A percentile compares a stretch with the other conserved stretches of the same genome.
Conservation (phyloP, 2,113 vertebrate genomes). For the Notarius lentiginosus region DNA sequence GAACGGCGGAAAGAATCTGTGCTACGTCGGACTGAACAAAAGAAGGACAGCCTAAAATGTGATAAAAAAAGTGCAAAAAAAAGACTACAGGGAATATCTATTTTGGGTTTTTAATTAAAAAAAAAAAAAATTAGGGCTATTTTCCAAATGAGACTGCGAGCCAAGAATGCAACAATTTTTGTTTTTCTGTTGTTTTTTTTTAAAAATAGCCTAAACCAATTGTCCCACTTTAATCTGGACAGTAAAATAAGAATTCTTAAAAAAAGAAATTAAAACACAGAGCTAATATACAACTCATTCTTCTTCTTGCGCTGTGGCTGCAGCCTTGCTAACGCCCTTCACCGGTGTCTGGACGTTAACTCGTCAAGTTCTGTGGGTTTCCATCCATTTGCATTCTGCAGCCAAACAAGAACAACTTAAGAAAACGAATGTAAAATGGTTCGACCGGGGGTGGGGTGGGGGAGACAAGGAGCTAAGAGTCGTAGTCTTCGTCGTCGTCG, state of each 20-base stretch:
- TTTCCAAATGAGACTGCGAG: slow-evolving; percentile 19
- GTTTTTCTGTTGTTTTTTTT: slow-evolving; percentile 32
- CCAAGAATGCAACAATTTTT: slow-evolving; percentile 47
- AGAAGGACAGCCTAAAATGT: neutral
- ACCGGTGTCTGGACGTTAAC: slow-evolving; percentile 32
- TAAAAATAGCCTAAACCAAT: slow-evolving; percentile 66
- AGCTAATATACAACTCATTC: slow-evolving; percentile 66
- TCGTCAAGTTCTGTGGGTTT: slow-evolving; percentile 35
- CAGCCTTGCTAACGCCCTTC: slow-evolving; percentile 5
- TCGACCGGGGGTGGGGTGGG: neutral
- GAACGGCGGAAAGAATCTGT: neutral
- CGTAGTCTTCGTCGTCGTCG: slow-evolving; percentile 83
- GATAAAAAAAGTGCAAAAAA: slow-evolving; percentile 10
- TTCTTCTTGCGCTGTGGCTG: slow-evolving; percentile 43
- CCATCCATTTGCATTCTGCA: slow-evolving; percentile 52
- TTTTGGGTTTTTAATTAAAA: neutral
- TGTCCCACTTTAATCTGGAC: slow-evolving; percentile 52
- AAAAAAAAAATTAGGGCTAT: neutral
- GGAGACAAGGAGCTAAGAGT: slow-evolving; percentile 76
- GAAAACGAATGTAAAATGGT: slow-evolving; percentile 50
- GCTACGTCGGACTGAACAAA: neutral
- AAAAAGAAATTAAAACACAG: slow-evolving; percentile 68
- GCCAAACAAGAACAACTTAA: slow-evolving; percentile 58
- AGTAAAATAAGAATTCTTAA: slow-evolving; percentile 69
- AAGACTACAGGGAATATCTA: neutral